A percentile compares a stretch with the other conserved stretches of the same genome.
These are phyloP conservation scores for Drosophila vallismaia DNA, from an alignment of 2,888 invertebrate species.

Conservation along the genomic window DNA sequence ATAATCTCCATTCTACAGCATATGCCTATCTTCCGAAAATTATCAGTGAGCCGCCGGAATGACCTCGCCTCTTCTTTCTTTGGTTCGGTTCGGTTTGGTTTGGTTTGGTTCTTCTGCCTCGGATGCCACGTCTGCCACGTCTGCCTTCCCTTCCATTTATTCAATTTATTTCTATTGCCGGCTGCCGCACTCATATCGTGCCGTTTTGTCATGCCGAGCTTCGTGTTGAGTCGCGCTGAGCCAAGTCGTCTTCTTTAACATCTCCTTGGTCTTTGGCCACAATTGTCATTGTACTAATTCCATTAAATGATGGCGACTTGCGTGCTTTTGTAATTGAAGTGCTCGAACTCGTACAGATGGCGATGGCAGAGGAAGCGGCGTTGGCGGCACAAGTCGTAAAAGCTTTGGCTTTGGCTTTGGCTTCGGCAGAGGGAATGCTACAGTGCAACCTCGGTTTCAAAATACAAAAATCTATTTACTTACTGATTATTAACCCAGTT, in stretches of 20 bases:
- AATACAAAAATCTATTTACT: background rate
- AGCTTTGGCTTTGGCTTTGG: constrained; percentile 16
- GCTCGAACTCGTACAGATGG: constrained; percentile 51
- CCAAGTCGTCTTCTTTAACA: constrained; percentile 46
- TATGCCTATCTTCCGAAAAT: constrained; percentile 77
- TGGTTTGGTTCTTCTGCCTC: constrained; percentile 21
- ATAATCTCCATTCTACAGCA: constrained; percentile 65
- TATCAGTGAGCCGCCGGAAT: constrained; percentile 54
- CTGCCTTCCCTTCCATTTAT: constrained; percentile 61
- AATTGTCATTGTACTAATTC: constrained; percentile 79
- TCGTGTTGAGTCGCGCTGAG: constrained; percentile 35
- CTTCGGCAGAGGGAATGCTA: constrained; percentile 14
- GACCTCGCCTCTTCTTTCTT: constrained; percentile 59
- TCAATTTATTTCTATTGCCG: constrained; percentile 77
- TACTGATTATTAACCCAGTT: background rate
- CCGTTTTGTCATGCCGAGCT: constrained; percentile 41
- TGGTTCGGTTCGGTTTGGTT: constrained; percentile 17
- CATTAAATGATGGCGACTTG: constrained; percentile 73
- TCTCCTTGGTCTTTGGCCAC: constrained; percentile 72
- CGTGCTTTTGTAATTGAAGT: constrained; percentile 76
- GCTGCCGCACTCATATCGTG: constrained; percentile 29
- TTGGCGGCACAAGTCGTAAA: constrained; percentile 19
- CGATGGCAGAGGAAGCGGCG: constrained; percentile 46
- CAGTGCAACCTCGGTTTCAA: constrained; percentile 7
- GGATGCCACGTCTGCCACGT: background rate